Evolutionary conservation across 2,797 vertebrate genomes (phyloP), one percentile per base, ranked within the genome.

Genomic region (Enteromius unitaeniatus): DNA sequence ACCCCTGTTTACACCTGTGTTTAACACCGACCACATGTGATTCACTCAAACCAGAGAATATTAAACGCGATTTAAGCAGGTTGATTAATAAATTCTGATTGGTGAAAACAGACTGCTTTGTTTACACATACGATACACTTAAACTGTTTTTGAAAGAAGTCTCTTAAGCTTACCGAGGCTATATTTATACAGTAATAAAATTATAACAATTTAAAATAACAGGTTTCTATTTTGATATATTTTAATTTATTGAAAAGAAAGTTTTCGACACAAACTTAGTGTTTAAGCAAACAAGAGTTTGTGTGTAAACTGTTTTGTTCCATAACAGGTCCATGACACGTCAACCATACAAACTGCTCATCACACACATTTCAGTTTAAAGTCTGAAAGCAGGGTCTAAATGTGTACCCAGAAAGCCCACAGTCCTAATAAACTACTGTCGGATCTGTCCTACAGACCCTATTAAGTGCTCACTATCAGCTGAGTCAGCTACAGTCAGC

Each of bases 401-500:
- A 77, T 86, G 77, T 49, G 86, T 88, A 90, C 91, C 89, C 89
- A 90, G 89, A 92, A 91, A 90, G 73, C 89, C 88, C 86, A 87
- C 88, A 91, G 89, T 90, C 88, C 89, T 86, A 74, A 91, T 92
- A 93, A 91, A 93, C 92, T 15, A 2, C 84, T 85, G 86, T 85
- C 67, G 21, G 86, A 88, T 78, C 88, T 90, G 88, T 82, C 88
- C 89, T 84, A 91, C 90, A 91, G 89, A 91, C 86, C 85, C 88
- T 88, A 86, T 89, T 91, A 92, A 92, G 89, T 80, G 85, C 83
- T 86, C 74, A 70, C 68, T 74, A 92, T 93, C 86, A 89, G 91
- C 93, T 90, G 93, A 93, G 90, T 94, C 91, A 92, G 93, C 92
- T 53, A 88, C 21, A 70, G 51, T 84, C 77, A 86, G 1, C 73